phyloP scores from a whole-genome alignment of 2,888 invertebrate species.

The Phasia obesa region DNA sequence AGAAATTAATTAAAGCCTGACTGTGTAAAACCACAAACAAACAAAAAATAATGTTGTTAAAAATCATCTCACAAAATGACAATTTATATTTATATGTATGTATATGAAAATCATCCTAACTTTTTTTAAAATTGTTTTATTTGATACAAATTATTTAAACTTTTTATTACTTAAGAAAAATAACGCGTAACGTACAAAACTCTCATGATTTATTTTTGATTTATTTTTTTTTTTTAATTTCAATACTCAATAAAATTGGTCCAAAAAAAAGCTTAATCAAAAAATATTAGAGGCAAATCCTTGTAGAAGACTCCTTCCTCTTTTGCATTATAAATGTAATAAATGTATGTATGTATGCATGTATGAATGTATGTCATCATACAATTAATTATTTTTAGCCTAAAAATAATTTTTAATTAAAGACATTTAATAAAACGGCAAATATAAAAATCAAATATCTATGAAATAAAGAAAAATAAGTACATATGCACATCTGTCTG shows the following conservation, averaged over 20 bases:
- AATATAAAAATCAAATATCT: neutral
- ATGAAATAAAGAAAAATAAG: too few species aligned
- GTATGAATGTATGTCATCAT: neutral
- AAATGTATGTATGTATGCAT: constrained; percentile 13
- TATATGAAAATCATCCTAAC: neutral
- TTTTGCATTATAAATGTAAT: constrained; percentile 39
- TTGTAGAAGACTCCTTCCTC: constrained; percentile 40
- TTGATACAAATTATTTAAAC: too few species aligned
- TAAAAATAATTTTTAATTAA: too few species aligned
- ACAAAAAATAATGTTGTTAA: neutral
- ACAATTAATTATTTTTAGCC: neutral
- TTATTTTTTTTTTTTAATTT: constrained; percentile 27
- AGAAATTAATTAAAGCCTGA: neutral
- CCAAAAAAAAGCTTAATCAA: constrained; percentile 21
- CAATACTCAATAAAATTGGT: constrained; percentile 42
- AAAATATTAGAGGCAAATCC: constrained; percentile 44
- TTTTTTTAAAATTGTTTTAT: too few species aligned
- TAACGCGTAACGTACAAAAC: constrained; percentile 52
- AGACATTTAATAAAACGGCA: constrained; percentile 17
- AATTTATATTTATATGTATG: neutral
- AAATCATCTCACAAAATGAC: neutral
- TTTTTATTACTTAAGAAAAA: neutral
- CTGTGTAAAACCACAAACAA: too few species aligned
- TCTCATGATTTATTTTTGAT: too few species aligned
- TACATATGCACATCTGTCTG: too few species aligned